phyloP scores from a whole-genome alignment of 1,140 invertebrate genomes.

The Danaus melanippus region DNA sequence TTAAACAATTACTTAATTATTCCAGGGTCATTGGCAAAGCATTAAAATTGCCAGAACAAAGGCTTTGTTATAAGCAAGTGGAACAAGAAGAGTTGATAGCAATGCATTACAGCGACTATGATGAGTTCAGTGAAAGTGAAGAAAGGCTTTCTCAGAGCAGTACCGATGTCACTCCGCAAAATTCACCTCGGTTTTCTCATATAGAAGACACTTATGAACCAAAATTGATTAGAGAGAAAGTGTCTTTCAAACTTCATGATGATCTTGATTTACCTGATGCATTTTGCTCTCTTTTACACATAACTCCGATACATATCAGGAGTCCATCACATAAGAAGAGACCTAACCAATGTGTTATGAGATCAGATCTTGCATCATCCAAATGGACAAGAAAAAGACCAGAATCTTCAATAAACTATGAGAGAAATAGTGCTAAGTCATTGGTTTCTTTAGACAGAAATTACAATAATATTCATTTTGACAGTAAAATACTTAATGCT shows the following conservation, averaged over 20 bases:
- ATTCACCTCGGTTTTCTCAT: constrained; percentile 45
- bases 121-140: constrained; percentile 58
- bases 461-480: constrained; percentile 36
- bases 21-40: constrained; percentile 61
- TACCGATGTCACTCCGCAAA: constrained; percentile 57
- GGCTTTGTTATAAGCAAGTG: constrained; percentile 39
- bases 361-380: constrained; percentile 67
- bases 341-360: constrained; percentile 52
- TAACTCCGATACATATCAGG: constrained; percentile 53
- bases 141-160: constrained; percentile 57
- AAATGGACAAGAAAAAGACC: constrained; percentile 60
- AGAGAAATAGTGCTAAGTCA: constrained; percentile 61
- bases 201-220: constrained; percentile 33
- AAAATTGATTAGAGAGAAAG: constrained; percentile 43
- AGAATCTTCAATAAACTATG: constrained; percentile 52
- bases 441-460: constrained; percentile 58
- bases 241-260: constrained; percentile 35
- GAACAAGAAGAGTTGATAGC: constrained; percentile 66
- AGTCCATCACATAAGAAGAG: constrained; percentile 48
- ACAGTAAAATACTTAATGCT: constrained; percentile 37
- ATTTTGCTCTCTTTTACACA: constrained; percentile 57
- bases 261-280: constrained; percentile 37
- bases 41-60: constrained; percentile 45
- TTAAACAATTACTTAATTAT: constrained; percentile 11
- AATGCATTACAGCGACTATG: constrained; percentile 63